phyloP scores from a whole-genome alignment of 2,113 vertebrate genomes.

The Podilymbus podiceps region DNA sequence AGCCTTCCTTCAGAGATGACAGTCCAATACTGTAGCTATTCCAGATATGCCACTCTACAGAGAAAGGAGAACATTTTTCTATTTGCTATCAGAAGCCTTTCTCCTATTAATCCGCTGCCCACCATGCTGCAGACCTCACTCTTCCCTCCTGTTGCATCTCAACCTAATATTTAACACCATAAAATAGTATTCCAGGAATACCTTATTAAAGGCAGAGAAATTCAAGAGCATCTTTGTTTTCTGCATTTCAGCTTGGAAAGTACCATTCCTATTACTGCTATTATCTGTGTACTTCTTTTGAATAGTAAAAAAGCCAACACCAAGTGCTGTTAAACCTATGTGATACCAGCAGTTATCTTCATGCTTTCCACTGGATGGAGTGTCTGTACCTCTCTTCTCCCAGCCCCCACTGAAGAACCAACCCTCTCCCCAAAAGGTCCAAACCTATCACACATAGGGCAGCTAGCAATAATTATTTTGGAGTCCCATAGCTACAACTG shows the following conservation, averaged over 20 bases:
- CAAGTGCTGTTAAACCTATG: background rate
- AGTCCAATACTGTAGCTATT: background rate
- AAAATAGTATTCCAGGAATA: background rate
- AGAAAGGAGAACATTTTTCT: background rate
- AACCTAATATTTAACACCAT: background rate
- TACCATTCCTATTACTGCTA: background rate
- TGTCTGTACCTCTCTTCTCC: background rate
- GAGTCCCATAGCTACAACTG: background rate
- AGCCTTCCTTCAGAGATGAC: background rate
- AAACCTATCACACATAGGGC: background rate
- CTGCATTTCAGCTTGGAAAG: background rate
- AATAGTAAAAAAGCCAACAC: background rate
- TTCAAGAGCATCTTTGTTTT: background rate
- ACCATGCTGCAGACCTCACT: background rate
- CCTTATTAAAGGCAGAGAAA: background rate
- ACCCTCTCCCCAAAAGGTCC: background rate
- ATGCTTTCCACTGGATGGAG: background rate
- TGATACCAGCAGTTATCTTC: background rate
- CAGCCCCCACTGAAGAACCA: background rate
- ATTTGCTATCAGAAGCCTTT: background rate
- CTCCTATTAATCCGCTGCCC: background rate
- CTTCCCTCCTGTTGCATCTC: background rate
- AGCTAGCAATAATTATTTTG: background rate
- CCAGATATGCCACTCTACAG: background rate
- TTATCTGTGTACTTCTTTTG: background rate